Evolutionary conservation across 2,888 invertebrate genomes (phyloP).

Genomic region (Fragum sueziense): DNA sequence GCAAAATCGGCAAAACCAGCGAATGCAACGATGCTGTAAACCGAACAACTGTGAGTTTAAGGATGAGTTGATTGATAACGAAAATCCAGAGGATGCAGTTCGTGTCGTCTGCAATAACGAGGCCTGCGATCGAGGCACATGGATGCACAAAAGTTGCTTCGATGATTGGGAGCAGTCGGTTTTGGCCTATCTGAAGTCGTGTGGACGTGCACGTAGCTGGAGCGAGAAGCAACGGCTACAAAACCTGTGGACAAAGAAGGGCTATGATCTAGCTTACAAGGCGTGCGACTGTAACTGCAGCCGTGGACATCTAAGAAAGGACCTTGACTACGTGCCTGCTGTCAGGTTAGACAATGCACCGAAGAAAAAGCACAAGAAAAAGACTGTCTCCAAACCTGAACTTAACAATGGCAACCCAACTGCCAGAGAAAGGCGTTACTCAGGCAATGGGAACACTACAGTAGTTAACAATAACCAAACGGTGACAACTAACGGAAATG

Average conservation of each 20-base stretch:
- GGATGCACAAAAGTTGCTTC: constrained; percentile 98
- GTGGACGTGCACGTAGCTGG: constrained; percentile 96
- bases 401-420: constrained; percentile 79
- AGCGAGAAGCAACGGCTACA: constrained; percentile 96
- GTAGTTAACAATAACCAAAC: constrained; percentile 53
- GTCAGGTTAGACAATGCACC: constrained; percentile 74
- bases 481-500: constrained; percentile 83
- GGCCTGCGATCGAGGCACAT: constrained; percentile 92
- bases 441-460: constrained; percentile 53
- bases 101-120: constrained; percentile 98
- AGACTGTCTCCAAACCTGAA: constrained; percentile 86
- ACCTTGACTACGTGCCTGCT: constrained; percentile 94
- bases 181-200: constrained; percentile 93
- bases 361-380: constrained; percentile 85
- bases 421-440: constrained; percentile 41
- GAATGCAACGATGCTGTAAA: constrained; percentile 71
- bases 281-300: constrained; percentile 97
- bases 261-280: constrained; percentile 97
- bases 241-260: constrained; percentile 98
- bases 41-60: constrained; percentile 68
- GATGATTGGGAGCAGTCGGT: constrained; percentile 96
- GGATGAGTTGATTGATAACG: constrained; percentile 70
- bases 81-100: constrained; percentile 85
- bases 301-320: constrained; percentile 95
- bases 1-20: constrained; percentile 9